Conservation (phyloP, 2,113 vertebrate genomes). For the Axis porcinus region DNA sequence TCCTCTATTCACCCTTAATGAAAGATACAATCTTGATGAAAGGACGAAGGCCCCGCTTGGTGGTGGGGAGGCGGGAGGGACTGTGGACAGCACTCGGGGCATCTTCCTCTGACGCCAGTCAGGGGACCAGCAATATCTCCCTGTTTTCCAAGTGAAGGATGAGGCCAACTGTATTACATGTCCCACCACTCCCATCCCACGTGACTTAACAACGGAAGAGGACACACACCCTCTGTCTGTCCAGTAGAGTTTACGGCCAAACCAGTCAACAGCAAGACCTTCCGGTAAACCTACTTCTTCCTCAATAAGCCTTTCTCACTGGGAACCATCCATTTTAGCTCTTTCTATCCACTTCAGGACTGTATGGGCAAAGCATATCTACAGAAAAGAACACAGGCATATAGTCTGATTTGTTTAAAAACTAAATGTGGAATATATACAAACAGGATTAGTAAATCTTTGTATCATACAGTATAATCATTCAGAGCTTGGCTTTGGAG, state of each 20-base stretch:
- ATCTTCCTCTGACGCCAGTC: neutral
- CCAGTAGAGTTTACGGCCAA: constrained; percentile 92
- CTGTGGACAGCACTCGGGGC: neutral
- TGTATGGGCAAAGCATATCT: constrained; percentile 92
- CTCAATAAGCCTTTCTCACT: constrained; percentile 82
- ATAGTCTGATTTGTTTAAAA: neutral
- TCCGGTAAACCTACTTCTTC: constrained; percentile 82
- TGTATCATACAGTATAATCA: neutral
- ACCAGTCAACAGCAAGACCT: constrained; percentile 92
- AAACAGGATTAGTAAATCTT: neutral
- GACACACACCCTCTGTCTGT: constrained; percentile 88
- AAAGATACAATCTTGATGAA: neutral
- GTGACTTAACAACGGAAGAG: neutral
- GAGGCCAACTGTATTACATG: neutral
- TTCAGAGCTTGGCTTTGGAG: neutral
- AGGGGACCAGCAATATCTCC: neutral
- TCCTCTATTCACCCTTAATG: neutral
- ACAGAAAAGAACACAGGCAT: constrained; percentile 58
- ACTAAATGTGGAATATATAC: neutral
- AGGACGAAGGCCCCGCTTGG: neutral
- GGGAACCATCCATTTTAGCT: constrained; percentile 85
- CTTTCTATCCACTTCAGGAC: constrained; percentile 88
- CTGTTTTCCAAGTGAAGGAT: neutral
- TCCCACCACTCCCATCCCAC: neutral
- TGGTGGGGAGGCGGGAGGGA: rapidly evolving